These are phyloP conservation scores for Phymorhynchus buccinoides DNA, from an alignment of 1,140 invertebrate genomes.

Conservation along the genomic window DNA sequence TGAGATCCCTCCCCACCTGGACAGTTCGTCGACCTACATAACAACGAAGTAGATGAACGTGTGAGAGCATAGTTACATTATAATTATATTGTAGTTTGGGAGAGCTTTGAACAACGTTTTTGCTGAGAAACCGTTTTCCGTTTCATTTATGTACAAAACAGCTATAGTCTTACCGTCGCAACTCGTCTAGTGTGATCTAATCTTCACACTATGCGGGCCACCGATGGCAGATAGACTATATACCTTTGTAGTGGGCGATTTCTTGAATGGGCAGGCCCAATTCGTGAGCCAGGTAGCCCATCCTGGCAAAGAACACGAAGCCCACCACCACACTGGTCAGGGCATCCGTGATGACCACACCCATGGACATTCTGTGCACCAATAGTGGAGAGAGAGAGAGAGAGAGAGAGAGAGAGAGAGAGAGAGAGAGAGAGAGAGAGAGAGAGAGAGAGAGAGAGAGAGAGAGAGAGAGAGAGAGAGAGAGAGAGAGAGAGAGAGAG, in stretches of 20 bases:
- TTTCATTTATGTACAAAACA: too few relatives aligned
- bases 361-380: not conserved
- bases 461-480: slow-evolving; percentile 15
- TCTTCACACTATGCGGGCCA: too few relatives aligned
- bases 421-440: slow-evolving; percentile 7
- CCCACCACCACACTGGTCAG: not conserved
- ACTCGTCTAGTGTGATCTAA: too few relatives aligned
- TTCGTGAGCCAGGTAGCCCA: not conserved
- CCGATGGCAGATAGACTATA: too few relatives aligned
- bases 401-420: slow-evolving; percentile 17
- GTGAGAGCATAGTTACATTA: too few relatives aligned
- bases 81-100: too few relatives aligned
- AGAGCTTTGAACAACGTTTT: too few relatives aligned
- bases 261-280: not conserved
- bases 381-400: not conserved
- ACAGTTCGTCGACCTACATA: too few relatives aligned
- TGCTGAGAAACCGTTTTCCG: too few relatives aligned
- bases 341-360: not conserved
- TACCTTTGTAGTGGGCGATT: not conserved
- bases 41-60: too few relatives aligned
- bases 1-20: too few relatives aligned
- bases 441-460: slow-evolving; percentile 17
- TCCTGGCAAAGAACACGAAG: not conserved
- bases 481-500: slow-evolving; percentile 2
- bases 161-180: too few relatives aligned